Percentiles rank a stretch among this genome's conserved stretches.
phyloP scores from a whole-genome alignment of 2,888 invertebrate species.

The Philonicus albiceps region DNA sequence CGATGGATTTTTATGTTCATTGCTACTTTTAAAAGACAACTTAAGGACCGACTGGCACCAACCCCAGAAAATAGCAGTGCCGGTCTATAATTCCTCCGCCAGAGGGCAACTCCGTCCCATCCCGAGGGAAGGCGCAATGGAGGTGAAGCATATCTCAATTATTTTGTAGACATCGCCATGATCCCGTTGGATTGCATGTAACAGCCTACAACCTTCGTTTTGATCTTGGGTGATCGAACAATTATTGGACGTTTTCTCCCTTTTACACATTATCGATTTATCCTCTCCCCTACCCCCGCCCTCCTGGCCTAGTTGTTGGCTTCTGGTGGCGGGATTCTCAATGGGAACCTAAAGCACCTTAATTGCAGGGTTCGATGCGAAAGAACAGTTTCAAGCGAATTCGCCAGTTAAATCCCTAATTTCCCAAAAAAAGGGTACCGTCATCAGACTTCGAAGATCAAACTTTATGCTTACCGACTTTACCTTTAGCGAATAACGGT shows the following conservation, averaged over 20 bases:
- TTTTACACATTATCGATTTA: constrained; percentile 8
- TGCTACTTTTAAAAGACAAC: not conserved
- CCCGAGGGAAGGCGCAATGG: not conserved
- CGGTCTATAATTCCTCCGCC: not conserved
- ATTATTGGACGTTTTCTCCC: constrained; percentile 11
- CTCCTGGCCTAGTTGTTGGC: not conserved
- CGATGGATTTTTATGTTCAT: not conserved
- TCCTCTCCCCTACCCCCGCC: not conserved
- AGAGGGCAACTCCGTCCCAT: not conserved
- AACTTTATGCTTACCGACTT: not conserved
- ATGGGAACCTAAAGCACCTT: not conserved
- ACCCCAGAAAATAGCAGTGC: not conserved
- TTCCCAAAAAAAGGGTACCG: not conserved
- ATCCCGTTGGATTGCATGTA: constrained; percentile 29
- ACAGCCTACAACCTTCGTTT: not conserved
- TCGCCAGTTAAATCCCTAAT: not conserved
- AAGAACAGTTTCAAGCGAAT: constrained; percentile 29
- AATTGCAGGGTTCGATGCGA: not conserved
- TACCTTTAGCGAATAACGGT: constrained; percentile 17
- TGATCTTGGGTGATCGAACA: constrained; percentile 26
- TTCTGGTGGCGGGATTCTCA: not conserved
- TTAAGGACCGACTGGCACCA: not conserved
- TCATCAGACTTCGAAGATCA: not conserved
- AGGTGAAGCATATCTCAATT: not conserved
- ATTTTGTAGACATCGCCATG: not conserved